These are phyloP conservation scores for Tenualosa ilisha DNA, from an alignment of 2,797 vertebrate genomes.

Conservation along the genomic window DNA sequence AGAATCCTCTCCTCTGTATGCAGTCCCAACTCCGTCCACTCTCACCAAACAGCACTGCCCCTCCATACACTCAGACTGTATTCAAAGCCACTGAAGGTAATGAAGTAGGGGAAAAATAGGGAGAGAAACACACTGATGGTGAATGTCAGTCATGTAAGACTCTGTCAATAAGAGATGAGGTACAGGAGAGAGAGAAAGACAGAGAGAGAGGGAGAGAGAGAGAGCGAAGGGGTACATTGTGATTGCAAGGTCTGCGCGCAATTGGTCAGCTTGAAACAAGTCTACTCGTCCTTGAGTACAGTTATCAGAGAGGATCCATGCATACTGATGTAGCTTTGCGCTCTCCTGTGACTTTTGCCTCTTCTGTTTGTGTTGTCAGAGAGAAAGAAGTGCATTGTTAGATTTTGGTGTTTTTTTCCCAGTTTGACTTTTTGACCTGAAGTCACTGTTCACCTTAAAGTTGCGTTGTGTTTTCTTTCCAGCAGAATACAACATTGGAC, in stretches of 20 bases:
- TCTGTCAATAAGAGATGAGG: neutral
- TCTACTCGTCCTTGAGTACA: neutral
- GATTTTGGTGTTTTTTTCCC: no score
- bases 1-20: neutral
- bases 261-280: neutral
- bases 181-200: neutral
- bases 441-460: no score
- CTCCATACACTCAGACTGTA: neutral
- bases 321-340: neutral
- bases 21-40: no score
- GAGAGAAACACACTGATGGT: neutral
- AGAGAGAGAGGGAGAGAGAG: neutral
- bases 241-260: neutral
- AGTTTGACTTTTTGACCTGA: no score
- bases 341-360: neutral
- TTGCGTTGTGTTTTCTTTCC: no score
- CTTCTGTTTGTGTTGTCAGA: neutral
- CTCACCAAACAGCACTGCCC: neutral
- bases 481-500: no score
- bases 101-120: neutral
- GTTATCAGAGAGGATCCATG: neutral
- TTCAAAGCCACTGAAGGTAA: constrained; percentile 19
- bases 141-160: neutral
- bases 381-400: neutral
- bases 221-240: neutral